Base-by-base conservation (phyloP, 2,888 invertebrate genomes). In the Eilema sororculum region DNA sequence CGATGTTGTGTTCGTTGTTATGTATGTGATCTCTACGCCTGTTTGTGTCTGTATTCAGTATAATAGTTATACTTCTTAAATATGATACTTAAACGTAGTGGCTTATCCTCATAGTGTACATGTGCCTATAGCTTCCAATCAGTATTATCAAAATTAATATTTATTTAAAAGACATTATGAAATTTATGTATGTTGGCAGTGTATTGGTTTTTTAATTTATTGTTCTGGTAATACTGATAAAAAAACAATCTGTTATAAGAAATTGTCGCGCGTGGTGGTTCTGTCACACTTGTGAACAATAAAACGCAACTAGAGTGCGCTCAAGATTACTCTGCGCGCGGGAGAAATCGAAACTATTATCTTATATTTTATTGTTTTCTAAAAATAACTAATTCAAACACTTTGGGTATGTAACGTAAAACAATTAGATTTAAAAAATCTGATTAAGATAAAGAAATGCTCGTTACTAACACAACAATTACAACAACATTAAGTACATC, bases 21-120 rank as follows among this genome's bases (percentile, higher is more conserved):
- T 52, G 30, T 65, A 37, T 58, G 24, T 58, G 60, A 67, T 71
- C 67, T 61, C 56, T 57, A 41, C 37, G 52, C n/a, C 2, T 64
- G 52, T 59, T 4, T 58, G 69, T 69, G 25, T 70, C 20, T 62
- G 28, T 28, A 58, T 59, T 63, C 28, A 28, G 59, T 59, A 59
- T 52, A 52, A 71, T 59, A 63, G 30, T 30, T n/a, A n/a, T 25
- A 30, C 9, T 64, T 22, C 37, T 24, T 64, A 46, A 46, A 28
- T 22, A 65, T 56, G 13, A 22, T 30, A 65, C 56, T 57, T 57
- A 24, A 12, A 57, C 22, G 57, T 65, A 65, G 33, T 30, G 52
- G 52, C 65, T 65, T 65, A 52, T 46, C 46, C 46, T 60, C 33
- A 33, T 24, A 41, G 13, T 57, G 9, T 68, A 52, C 30, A 58